These are phyloP conservation scores for Corythornis madagascariensis DNA, from an alignment of 2,113 vertebrate genomes.

Conservation along the genomic window DNA sequence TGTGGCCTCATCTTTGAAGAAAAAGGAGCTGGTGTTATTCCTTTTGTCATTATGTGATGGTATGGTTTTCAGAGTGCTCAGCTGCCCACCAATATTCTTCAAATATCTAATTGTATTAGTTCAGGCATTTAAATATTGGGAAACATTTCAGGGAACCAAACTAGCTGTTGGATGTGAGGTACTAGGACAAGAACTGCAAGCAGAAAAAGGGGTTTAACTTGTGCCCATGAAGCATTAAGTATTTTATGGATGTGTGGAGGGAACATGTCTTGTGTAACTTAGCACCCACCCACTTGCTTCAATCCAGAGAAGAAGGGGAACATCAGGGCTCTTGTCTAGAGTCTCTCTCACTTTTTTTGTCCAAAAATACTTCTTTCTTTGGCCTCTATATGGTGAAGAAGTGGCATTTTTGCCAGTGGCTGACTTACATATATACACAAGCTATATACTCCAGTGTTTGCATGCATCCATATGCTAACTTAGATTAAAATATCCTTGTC, in stretches of 20 bases:
- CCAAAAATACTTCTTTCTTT: background rate
- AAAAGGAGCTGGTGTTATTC: background rate
- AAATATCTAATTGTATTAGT: background rate
- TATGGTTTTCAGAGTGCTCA: background rate
- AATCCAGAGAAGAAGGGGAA: background rate
- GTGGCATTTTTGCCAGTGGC: background rate
- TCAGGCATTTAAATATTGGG: background rate
- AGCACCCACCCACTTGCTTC: background rate
- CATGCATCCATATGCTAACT: fast-evolving
- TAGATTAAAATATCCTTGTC: background rate
- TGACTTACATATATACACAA: background rate
- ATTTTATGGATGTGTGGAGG: background rate
- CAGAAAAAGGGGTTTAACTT: background rate
- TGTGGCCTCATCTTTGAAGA: background rate
- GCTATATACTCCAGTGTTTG: background rate
- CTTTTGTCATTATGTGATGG: fast-evolving
- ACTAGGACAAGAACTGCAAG: background rate
- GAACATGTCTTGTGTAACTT: background rate
- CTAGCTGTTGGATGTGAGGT: background rate
- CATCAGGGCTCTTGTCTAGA: background rate
- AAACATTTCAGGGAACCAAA: background rate
- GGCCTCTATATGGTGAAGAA: background rate
- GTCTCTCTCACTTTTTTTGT: background rate
- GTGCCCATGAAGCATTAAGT: background rate
- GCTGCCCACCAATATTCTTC: background rate